Percentiles rank a stretch among this genome's conserved stretches.
These are phyloP conservation scores for Cheirogaleus medius DNA, from an alignment of 2,113 vertebrate genomes.

Conservation along the genomic window DNA sequence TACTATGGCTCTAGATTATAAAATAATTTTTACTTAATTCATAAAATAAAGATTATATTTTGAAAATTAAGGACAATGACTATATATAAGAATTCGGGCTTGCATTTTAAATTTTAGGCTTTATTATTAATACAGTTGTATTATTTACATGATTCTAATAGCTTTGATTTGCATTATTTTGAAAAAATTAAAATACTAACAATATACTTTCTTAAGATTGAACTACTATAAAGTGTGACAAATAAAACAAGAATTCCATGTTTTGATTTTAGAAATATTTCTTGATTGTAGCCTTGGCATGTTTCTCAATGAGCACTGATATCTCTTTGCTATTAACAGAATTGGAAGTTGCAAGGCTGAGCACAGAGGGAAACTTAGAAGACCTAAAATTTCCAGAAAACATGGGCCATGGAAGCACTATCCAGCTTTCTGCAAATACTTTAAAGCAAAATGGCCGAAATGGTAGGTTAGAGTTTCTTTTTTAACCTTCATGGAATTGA, in stretches of 20 bases:
- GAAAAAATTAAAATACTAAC: conserved; percentile 50
- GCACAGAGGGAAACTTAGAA: conserved; percentile 96
- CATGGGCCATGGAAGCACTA: conserved; percentile 91
- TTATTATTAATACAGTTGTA: conserved; percentile 72
- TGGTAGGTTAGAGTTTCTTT: conserved; percentile 84
- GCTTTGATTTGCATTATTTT: conserved; percentile 59
- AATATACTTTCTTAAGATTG: conserved; percentile 39
- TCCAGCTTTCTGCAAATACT: conserved; percentile 97
- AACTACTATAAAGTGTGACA: conserved; percentile 14
- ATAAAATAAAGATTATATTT: conserved; percentile 48
- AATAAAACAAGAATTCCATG: background rate
- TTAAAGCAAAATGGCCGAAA: conserved; percentile 97
- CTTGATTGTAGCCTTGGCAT: background rate
- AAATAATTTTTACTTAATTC: conserved; percentile 22
- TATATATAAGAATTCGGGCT: conserved; percentile 23
- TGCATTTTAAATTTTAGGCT: conserved; percentile 70
- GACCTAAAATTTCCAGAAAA: conserved; percentile 97
- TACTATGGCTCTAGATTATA: background rate
- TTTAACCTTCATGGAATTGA: background rate
- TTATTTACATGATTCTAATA: conserved; percentile 72
- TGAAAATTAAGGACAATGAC: conserved; percentile 55
- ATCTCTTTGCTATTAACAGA: conserved; percentile 86
- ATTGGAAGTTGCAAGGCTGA: conserved; percentile 96
- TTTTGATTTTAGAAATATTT: conserved; percentile 42
- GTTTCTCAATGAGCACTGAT: background rate